Conservation (phyloP, 2,888 invertebrate species). For the Formica aserva region DNA sequence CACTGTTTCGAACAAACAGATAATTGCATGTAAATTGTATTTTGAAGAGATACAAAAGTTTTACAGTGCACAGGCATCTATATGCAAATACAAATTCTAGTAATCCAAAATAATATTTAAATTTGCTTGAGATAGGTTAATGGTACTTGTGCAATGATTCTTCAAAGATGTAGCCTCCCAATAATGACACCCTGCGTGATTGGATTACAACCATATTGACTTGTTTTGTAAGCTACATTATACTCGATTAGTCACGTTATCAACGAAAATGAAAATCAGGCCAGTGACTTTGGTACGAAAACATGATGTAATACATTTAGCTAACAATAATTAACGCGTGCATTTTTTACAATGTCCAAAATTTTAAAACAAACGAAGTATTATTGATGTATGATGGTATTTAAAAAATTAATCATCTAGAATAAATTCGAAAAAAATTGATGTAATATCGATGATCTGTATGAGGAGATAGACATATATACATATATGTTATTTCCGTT, state of each 20-base stretch:
- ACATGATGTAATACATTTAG: neutral
- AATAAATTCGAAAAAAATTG: neutral
- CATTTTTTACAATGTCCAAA: neutral
- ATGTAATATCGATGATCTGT: neutral
- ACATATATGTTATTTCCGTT: neutral
- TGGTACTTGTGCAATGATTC: neutral
- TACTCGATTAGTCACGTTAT: constrained; percentile 47
- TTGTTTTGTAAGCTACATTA: constrained; percentile 36
- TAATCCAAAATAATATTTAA: neutral
- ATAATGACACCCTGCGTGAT: neutral
- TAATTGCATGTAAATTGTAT: neutral
- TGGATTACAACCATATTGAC: constrained; percentile 43
- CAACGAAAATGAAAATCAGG: constrained; percentile 57
- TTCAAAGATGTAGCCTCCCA: neutral
- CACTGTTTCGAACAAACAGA: neutral
- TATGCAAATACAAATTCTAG: neutral
- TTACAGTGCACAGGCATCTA: neutral
- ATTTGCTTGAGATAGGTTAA: constrained; percentile 20
- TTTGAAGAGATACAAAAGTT: constrained; percentile 5
- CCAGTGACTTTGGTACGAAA: constrained; percentile 42
- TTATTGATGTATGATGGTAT: neutral
- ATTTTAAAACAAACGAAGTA: neutral
- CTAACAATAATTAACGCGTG: neutral
- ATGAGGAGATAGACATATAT: neutral
- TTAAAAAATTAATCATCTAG: neutral